phyloP scores from a whole-genome alignment of 2,797 vertebrate genomes.

The Zalophus californianus region DNA sequence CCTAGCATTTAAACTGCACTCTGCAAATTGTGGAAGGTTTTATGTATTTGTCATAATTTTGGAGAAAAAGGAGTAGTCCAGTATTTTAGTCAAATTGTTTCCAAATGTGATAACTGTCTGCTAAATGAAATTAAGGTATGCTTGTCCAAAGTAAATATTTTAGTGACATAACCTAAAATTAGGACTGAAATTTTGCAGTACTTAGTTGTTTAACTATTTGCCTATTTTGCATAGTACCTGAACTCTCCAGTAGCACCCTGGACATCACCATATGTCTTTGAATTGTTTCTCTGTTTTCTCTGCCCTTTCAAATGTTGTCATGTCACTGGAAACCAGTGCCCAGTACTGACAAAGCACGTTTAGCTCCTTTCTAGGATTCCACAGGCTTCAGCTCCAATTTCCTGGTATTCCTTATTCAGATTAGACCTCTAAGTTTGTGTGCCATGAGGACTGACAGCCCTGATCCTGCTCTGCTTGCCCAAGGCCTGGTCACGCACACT shows the following conservation, averaged over 20 bases:
- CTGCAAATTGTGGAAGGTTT: slow-evolving; percentile 70
- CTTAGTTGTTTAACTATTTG: neutral
- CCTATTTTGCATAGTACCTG: slow-evolving; percentile 27
- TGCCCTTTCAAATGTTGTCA: slow-evolving; percentile 76
- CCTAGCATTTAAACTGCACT: slow-evolving; percentile 41
- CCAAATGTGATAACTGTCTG: slow-evolving; percentile 67
- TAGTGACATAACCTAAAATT: slow-evolving; percentile 57
- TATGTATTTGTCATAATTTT: slow-evolving; percentile 73
- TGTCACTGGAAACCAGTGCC: slow-evolving; percentile 74
- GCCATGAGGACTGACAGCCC: slow-evolving; percentile 91
- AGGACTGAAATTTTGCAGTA: slow-evolving; percentile 59
- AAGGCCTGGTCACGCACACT: slow-evolving; percentile 91
- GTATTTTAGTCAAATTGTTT: slow-evolving; percentile 61
- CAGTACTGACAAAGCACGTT: slow-evolving; percentile 75
- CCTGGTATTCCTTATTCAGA: slow-evolving; percentile 89
- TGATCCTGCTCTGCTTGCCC: slow-evolving; percentile 90
- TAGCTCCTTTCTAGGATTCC: slow-evolving; percentile 80
- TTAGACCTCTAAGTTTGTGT: slow-evolving; percentile 88
- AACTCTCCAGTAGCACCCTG: slow-evolving; percentile 34
- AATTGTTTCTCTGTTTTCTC: slow-evolving; percentile 74
- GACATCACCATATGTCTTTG: slow-evolving; percentile 27
- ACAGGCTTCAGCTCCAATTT: slow-evolving; percentile 86
- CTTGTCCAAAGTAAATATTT: slow-evolving; percentile 41
- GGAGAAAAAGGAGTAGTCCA: slow-evolving; percentile 16
- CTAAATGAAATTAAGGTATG: slow-evolving; percentile 57